phyloP scores from a whole-genome alignment of 2,888 invertebrate species.

The Himalopsyche japonica region DNA sequence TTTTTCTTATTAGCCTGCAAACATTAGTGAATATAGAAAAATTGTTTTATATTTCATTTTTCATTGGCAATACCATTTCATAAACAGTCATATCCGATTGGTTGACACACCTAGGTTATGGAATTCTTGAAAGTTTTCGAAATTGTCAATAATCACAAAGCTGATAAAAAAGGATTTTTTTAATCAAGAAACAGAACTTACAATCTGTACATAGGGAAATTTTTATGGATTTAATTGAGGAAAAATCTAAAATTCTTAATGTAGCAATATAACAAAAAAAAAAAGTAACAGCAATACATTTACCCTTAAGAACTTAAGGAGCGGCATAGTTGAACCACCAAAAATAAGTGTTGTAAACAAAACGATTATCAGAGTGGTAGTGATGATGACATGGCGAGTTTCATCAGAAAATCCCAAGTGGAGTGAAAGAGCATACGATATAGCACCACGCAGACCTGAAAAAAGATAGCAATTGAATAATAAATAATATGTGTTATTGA shows the following conservation, averaged over 20 bases:
- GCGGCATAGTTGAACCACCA: conserved; percentile 97
- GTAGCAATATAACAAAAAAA: not conserved
- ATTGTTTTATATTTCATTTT: conserved; percentile 39
- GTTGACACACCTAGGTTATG: too few relatives aligned
- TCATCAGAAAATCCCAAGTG: conserved; percentile 94
- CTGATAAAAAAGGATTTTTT: too few relatives aligned
- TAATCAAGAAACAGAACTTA: too few relatives aligned
- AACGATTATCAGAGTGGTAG: conserved; percentile 97
- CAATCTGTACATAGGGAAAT: too few relatives aligned
- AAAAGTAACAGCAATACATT: conserved; percentile 42
- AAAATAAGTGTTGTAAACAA: conserved; percentile 93
- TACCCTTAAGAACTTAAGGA: conserved; percentile 88
- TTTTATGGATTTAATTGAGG: not conserved
- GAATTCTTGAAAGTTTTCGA: too few relatives aligned
- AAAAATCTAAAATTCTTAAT: not conserved
- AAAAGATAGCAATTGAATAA: not conserved
- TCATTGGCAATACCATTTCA: too few relatives aligned
- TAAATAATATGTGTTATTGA: not conserved
- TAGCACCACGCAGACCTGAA: conserved; percentile 88
- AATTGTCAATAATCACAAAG: too few relatives aligned
- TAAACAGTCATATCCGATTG: too few relatives aligned
- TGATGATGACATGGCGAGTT: conserved; percentile 94
- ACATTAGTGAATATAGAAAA: conserved; percentile 50
- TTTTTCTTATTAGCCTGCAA: conserved; percentile 59
- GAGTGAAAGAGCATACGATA: conserved; percentile 95